Evolutionary conservation across 92 coral and sea anemone species (phyloP), one percentile per base, ranked within the genome.

Genomic region (Nematostella vectensis): DNA sequence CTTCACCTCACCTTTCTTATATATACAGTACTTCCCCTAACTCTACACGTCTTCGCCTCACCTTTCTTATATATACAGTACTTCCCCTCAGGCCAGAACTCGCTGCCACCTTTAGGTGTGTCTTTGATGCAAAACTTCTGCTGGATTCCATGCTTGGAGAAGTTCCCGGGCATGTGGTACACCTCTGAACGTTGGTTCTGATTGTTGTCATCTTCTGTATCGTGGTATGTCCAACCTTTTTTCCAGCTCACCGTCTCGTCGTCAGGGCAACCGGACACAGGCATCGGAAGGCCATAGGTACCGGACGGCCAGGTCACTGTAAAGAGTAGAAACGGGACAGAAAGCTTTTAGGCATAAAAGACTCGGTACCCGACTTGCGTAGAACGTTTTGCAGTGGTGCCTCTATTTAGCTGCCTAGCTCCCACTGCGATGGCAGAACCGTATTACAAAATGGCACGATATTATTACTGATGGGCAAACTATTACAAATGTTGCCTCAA

Each of bases 81-180:
- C 62, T 91, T 91, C 11, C 98, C 98, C 39, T 91, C 91, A 0
- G 98, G 98, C 96, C 96, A 91, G 55, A 91, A 77, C 81, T 91
- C 98, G 26, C 96, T 86, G 33, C 86, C 98, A 12, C 88, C 98
- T 18, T 73, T 70, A 13, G 88, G 79, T 31, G 71, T 70, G 21
- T 67, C 93, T 39, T 87, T 91, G 61, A 91, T 70, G 47, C 98
- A 91, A 48, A 91, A 91, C 58, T 75, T 91, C 57, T 91, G 98
- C 28, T 91, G 98, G 12, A 91, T 91, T 23, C 98, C 98, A 63
- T 91, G 98, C 58, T 61, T 81, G 61, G 96, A 76, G 69, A 91
- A 91, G 64, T 91, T 87, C 11, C 95, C 98, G 10, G 98, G 93
- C 98, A 91, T 86, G 85, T 91, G 98, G 27, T 66, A 91, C 21